Percentiles rank a stretch among this genome's conserved stretches.
phyloP scores from a whole-genome alignment of 2,113 vertebrate genomes.

The Tursiops truncatus region DNA sequence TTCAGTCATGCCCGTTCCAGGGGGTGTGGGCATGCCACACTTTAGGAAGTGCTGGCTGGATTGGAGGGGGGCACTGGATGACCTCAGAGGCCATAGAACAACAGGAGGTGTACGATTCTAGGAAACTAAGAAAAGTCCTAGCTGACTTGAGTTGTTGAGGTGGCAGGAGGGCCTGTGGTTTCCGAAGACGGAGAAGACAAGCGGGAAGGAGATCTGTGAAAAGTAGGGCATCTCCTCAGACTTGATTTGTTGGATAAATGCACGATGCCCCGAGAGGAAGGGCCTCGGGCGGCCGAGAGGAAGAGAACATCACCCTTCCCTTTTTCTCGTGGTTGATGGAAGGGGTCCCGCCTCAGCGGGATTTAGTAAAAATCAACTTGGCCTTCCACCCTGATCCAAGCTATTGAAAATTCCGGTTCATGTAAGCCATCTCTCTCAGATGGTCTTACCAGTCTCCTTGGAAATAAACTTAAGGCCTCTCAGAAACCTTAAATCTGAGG shows the following conservation, averaged over 20 bases:
- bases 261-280: not conserved
- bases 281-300: not conserved
- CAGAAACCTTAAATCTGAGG: conserved; percentile 65
- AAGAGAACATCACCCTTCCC: not conserved
- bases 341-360: not conserved
- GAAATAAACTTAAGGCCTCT: conserved; percentile 56
- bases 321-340: not conserved
- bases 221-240: not conserved
- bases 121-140: not conserved
- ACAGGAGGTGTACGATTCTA: not conserved
- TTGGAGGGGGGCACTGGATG: not conserved
- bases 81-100: not conserved
- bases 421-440: conserved; percentile 49
- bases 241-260: not conserved
- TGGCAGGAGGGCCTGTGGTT: not conserved
- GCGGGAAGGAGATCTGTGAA: not conserved
- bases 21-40: no score
- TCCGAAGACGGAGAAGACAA: not conserved
- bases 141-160: not conserved
- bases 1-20: not conserved
- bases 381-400: not conserved
- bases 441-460: conserved; percentile 37
- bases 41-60: not conserved
- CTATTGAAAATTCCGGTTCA: conserved; percentile 58
- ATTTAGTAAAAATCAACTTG: conserved; percentile 12